Percentiles rank a stretch among this genome's conserved stretches.
Evolutionary conservation across 2,113 vertebrate species (phyloP).

Genomic region (Cyprinus carpio): DNA sequence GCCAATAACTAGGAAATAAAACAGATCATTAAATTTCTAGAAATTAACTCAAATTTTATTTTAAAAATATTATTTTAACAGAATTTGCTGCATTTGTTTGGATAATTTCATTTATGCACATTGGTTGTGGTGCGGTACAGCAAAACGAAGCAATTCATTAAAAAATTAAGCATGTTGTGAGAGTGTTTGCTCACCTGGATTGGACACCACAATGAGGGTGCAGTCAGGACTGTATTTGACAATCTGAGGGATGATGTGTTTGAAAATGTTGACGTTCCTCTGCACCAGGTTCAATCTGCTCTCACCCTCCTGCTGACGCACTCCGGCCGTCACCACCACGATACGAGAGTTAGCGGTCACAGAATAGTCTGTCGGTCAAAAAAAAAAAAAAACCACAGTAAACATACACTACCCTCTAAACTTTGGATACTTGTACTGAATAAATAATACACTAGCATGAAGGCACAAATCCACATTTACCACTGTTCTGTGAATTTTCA

Average conservation of each 20-base stretch:
- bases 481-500: not conserved
- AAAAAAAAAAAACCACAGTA: not conserved
- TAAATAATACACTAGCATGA: not conserved
- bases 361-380: slow-evolving; percentile 80
- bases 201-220: slow-evolving; percentile 92
- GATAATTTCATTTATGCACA: not conserved
- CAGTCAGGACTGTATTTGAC: slow-evolving; percentile 93
- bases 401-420: not conserved
- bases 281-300: slow-evolving; percentile 95
- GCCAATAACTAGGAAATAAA: not conserved
- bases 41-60: too few relatives aligned
- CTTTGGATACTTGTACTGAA: not conserved
- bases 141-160: not conserved
- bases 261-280: slow-evolving; percentile 96
- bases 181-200: slow-evolving; percentile 81
- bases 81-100: too few relatives aligned
- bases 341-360: slow-evolving; percentile 92
- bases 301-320: slow-evolving; percentile 96
- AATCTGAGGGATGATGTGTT: slow-evolving; percentile 92
- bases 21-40: too few relatives aligned
- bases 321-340: slow-evolving; percentile 92
- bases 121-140: not conserved
- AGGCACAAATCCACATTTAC: too few relatives aligned
- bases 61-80: too few relatives aligned
- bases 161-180: not conserved